These are phyloP conservation scores for Urocynchramus pylzowi DNA, from an alignment of 2,113 vertebrate species.

Conservation along the genomic window DNA sequence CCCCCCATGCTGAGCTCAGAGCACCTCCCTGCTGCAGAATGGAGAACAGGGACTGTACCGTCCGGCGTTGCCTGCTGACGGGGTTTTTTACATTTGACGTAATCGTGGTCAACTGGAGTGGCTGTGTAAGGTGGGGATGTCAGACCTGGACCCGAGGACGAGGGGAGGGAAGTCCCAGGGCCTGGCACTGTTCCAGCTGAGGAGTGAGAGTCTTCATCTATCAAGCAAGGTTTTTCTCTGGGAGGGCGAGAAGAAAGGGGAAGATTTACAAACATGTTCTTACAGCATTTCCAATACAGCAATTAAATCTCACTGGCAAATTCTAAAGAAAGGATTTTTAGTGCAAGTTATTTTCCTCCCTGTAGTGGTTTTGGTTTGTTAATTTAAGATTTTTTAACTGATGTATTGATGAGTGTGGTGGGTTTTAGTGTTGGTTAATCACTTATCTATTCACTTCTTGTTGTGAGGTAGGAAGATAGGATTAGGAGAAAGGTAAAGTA, in stretches of 20 bases:
- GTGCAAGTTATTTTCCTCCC: neutral
- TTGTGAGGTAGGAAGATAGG: neutral
- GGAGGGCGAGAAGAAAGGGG: neutral
- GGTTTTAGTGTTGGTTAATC: neutral
- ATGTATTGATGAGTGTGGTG: neutral
- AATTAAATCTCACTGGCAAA: neutral
- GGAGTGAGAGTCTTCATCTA: slow-evolving; percentile 93
- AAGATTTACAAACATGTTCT: rapidly evolving
- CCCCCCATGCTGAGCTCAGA: slow-evolving; percentile 57
- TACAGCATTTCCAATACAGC: rapidly evolving
- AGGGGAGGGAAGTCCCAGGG: slow-evolving; percentile 81
- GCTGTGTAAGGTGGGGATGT: slow-evolving; percentile 96
- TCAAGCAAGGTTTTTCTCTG: slow-evolving; percentile 88
- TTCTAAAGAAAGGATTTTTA: neutral
- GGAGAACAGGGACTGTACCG: slow-evolving; percentile 97
- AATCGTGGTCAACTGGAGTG: slow-evolving; percentile 99
- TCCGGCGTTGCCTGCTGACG: slow-evolving; percentile 93
- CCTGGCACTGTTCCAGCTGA: slow-evolving; percentile 80
- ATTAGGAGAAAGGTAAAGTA: neutral
- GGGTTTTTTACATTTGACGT: slow-evolving; percentile 99
- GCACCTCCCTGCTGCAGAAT: slow-evolving; percentile 78
- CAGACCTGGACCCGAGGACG: slow-evolving; percentile 94
- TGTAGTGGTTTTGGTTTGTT: neutral
- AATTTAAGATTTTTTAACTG: neutral
- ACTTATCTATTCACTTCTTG: neutral